These are phyloP conservation scores for Drosophila subpulchrella DNA, from an alignment of 1,140 invertebrate genomes.

Conservation along the genomic window DNA sequence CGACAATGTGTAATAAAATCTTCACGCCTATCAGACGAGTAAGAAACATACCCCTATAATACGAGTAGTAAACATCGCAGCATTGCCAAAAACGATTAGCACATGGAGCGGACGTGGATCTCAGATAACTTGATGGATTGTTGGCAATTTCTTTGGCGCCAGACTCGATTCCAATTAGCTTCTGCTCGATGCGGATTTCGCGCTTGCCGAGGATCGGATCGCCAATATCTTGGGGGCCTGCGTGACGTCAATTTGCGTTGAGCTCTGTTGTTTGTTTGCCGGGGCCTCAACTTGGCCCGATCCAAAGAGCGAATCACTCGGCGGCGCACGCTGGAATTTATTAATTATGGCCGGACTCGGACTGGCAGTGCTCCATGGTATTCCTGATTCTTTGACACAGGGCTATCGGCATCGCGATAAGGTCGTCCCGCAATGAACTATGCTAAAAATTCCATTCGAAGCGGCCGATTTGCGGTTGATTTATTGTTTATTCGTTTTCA, in stretches of 20 bases:
- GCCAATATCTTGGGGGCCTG: slow-evolving; percentile 17
- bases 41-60: slow-evolving; percentile 23
- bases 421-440: slow-evolving; percentile 26
- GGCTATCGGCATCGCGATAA: slow-evolving; percentile 1
- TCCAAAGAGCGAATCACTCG: slow-evolving; percentile 41
- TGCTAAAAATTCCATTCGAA: slow-evolving; percentile 72
- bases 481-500: slow-evolving; percentile 75
- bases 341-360: slow-evolving; percentile 64
- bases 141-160: slow-evolving; percentile 80
- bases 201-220: slow-evolving; percentile 63
- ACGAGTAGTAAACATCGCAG: slow-evolving; percentile 23
- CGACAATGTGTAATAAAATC: slow-evolving; percentile 71
- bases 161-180: slow-evolving; percentile 42
- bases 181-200: slow-evolving; percentile 62
- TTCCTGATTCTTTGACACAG: slow-evolving; percentile 38
- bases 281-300: slow-evolving; percentile 9
- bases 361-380: slow-evolving; percentile 23
- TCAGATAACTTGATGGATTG: slow-evolving; percentile 66
- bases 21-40: slow-evolving; percentile 46
- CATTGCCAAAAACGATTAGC: slow-evolving; percentile 48
- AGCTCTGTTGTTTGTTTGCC: slow-evolving; percentile 29
- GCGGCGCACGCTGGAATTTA: slow-evolving; percentile 80
- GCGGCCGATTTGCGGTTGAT: slow-evolving; percentile 69
- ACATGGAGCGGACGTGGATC: slow-evolving; percentile 32
- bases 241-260: slow-evolving; percentile 75